Conservation (phyloP, 2,888 invertebrate genomes). For the Eudemis profundana region DNA sequence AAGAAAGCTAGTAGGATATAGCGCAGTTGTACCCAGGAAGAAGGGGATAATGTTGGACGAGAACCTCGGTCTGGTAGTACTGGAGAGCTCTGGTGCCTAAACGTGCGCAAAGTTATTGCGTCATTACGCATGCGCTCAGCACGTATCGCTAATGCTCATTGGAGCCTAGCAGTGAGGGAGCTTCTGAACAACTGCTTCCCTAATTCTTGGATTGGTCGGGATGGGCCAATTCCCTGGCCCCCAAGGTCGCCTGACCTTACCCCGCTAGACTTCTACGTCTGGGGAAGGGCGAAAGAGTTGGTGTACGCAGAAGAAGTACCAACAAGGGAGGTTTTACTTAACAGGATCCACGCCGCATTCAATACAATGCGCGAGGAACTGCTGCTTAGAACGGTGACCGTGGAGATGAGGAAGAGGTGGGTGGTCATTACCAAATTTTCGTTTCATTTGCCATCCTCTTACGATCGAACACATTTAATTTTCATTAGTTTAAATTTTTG, state of each 20-base stretch:
- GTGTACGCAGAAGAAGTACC: background rate
- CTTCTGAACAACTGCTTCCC: constrained; percentile 32
- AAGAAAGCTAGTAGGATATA: too few species aligned
- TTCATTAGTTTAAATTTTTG: constrained; percentile 6
- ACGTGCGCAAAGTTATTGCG: too few species aligned
- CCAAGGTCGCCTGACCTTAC: constrained; percentile 33
- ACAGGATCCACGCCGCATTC: constrained; percentile 25
- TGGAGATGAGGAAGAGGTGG: constrained; percentile 16
- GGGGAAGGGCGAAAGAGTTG: constrained; percentile 14
- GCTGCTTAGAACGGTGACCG: constrained; percentile 15
- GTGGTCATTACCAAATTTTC: background rate
- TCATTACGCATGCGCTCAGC: too few species aligned
- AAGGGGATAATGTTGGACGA: too few species aligned
- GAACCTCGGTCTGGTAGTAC: too few species aligned
- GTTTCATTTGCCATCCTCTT: constrained; percentile 16
- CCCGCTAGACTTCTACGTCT: constrained; percentile 38
- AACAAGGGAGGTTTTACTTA: background rate
- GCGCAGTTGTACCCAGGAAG: too few species aligned
- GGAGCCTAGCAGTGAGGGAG: constrained; percentile 34
- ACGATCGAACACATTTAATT: constrained; percentile 17
- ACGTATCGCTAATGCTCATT: too few species aligned
- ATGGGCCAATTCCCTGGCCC: constrained; percentile 41
- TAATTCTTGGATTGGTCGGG: constrained; percentile 38
- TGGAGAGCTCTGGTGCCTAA: too few species aligned
- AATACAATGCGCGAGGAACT: constrained; percentile 14